phyloP scores from a whole-genome alignment of 64 coral and sea anemone genomes.

The Montipora cactus region DNA sequence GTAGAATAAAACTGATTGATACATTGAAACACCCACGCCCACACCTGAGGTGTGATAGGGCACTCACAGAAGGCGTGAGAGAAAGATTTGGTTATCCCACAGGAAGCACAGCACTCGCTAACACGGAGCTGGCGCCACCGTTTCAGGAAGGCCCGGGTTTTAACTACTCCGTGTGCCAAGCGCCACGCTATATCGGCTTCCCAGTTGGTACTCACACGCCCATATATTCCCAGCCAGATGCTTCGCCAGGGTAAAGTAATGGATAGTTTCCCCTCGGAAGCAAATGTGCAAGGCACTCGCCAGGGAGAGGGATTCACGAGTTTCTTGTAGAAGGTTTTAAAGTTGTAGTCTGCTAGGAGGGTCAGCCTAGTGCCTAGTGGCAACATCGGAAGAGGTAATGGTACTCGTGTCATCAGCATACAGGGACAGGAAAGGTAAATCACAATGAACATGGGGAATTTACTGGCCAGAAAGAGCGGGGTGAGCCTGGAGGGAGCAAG shows the following conservation, averaged over 20 bases:
- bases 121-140: neutral
- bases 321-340: constrained; percentile 13
- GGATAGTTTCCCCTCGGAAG: too few relatives aligned
- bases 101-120: too few relatives aligned
- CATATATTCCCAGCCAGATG: too few relatives aligned
- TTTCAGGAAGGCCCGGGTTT: neutral
- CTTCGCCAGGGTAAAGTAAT: too few relatives aligned
- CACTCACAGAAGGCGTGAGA: too few relatives aligned
- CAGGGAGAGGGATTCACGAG: neutral
- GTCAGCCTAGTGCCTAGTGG: neutral
- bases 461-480: neutral
- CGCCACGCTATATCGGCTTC: too few relatives aligned
- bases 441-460: neutral
- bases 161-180: too few relatives aligned
- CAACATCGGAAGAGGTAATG: neutral
- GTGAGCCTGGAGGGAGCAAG: neutral
- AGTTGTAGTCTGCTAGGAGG: too few relatives aligned
- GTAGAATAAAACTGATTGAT: neutral
- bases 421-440: neutral
- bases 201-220: too few relatives aligned
- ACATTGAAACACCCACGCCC: too few relatives aligned
- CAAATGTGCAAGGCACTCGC: too few relatives aligned
- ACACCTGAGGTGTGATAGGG: neutral
- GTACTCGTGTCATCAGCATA: constrained; percentile 45
- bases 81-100: too few relatives aligned